A percentile compares a stretch with the other conserved stretches of the same genome.
phyloP scores from a whole-genome alignment of 2,797 vertebrate genomes.

The Aphelocoma californica region DNA sequence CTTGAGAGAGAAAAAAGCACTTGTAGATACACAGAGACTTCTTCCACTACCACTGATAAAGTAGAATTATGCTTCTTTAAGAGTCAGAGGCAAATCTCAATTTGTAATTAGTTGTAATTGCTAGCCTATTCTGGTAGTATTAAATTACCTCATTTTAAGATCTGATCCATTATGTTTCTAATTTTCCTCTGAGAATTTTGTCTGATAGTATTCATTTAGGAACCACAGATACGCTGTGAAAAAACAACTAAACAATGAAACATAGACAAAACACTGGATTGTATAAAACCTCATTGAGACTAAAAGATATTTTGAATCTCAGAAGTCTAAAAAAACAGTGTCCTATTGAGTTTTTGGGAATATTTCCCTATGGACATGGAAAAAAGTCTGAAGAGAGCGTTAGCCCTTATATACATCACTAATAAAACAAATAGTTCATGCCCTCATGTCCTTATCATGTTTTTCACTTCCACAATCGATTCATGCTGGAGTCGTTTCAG shows the following conservation, averaged over 20 bases:
- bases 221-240: neutral
- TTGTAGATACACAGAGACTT: fast-evolving
- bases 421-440: neutral
- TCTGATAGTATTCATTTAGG: neutral
- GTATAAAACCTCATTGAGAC: neutral
- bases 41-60: neutral
- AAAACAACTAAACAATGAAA: neutral
- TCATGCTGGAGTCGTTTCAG: neutral
- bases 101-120: neutral
- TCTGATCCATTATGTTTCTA: neutral
- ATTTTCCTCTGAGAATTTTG: neutral
- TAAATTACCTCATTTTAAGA: neutral
- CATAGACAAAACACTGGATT: neutral
- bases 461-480: neutral
- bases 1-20: neutral
- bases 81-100: neutral
- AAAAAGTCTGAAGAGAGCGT: neutral
- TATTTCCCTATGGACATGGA: neutral
- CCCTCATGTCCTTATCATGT: neutral
- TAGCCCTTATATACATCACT: neutral
- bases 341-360: neutral
- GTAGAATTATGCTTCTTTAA: neutral
- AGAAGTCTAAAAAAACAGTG: neutral
- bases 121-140: neutral
- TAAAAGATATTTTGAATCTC: neutral